Evolutionary conservation across 2,797 vertebrate genomes (phyloP).

Genomic region (Leptatherina wallacei): DNA sequence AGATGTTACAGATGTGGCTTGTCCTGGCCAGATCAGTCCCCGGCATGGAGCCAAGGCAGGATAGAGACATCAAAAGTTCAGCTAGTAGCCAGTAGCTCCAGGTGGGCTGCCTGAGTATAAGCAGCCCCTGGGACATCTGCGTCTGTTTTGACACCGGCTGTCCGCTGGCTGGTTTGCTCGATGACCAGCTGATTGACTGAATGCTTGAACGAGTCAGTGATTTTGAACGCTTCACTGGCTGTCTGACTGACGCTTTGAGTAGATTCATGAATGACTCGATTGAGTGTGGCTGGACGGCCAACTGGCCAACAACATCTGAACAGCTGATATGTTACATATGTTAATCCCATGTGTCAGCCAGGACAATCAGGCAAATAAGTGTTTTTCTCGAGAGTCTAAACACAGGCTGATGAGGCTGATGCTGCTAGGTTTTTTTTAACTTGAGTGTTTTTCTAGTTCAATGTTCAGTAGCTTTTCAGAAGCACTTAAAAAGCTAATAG

Average conservation of each 20-base stretch:
- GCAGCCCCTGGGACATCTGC: constrained; percentile 49
- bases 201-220: constrained; percentile 50
- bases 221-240: constrained; percentile 28
- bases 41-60: constrained; percentile 42
- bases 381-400: background rate
- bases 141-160: constrained; percentile 28
- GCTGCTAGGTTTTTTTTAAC: background rate
- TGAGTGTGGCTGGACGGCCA: constrained; percentile 46
- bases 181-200: constrained; percentile 23
- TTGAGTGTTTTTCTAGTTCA: background rate
- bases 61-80: constrained; percentile 75
- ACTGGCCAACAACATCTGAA: constrained; percentile 28
- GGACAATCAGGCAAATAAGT: constrained; percentile 11
- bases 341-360: constrained; percentile 7
- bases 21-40: background rate
- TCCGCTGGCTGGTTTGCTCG: constrained; percentile 16
- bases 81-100: constrained; percentile 61
- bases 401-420: background rate
- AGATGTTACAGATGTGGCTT: constrained; percentile 29
- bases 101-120: constrained; percentile 52
- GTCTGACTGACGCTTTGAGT: constrained; percentile 35
- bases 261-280: constrained; percentile 55
- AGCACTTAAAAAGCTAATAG: background rate
- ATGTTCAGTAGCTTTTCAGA: background rate
- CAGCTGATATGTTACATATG: constrained; percentile 50